Conservation (phyloP, 2,797 vertebrate genomes). For the Acipenser transmontanus region DNA sequence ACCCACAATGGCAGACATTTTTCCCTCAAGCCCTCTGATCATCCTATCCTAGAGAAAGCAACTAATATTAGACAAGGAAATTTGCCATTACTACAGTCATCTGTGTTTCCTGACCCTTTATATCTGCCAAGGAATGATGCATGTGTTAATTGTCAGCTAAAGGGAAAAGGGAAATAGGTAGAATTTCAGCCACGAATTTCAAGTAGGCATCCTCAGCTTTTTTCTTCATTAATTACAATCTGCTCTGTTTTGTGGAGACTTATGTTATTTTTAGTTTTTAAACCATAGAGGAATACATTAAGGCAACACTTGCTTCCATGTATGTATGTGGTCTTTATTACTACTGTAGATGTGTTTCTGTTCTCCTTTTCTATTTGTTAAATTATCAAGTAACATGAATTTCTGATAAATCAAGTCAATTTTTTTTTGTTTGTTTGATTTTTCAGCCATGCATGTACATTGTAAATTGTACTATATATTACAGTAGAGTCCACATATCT, state of each 20-base stretch:
- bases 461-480: no score
- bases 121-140: constrained; percentile 8
- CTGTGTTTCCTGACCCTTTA: constrained; percentile 5
- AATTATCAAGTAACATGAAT: no score
- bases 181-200: constrained; percentile 17
- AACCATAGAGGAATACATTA: no score
- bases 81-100: constrained; percentile 1
- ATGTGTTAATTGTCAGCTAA: constrained; percentile 5
- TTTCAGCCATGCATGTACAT: no score
- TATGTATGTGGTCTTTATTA: no score
- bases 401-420: no score
- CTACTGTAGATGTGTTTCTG: no score
- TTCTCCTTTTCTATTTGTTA: no score
- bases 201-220: constrained; percentile 2
- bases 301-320: no score
- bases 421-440: no score
- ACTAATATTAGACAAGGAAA: constrained; percentile 10
- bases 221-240: constrained; percentile 27
- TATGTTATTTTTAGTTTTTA: constrained; percentile 26
- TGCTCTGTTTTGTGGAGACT: constrained; percentile 21
- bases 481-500: no score
- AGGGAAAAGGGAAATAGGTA: constrained; percentile 6
- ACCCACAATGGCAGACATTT: constrained; percentile 6
- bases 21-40: constrained; percentile 9
- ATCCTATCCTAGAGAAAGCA: constrained; percentile 9